Evolutionary conservation across 1,140 invertebrate species (phyloP).

Genomic region (Lepidostoma basale): DNA sequence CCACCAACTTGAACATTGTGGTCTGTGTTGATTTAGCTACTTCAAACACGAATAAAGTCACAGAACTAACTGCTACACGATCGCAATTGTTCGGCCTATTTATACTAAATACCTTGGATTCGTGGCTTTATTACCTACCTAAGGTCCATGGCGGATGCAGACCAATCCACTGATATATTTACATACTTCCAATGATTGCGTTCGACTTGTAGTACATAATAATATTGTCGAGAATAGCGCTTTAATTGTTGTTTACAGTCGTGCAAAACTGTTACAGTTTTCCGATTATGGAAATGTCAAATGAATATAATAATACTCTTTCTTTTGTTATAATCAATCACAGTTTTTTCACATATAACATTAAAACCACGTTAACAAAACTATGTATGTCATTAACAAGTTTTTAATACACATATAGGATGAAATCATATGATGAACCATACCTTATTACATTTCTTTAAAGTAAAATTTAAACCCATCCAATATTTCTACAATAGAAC

Average conservation of each 20-base stretch:
- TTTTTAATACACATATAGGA: no score
- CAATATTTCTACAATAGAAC: no score
- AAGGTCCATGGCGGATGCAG: constrained; percentile 25
- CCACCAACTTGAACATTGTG: constrained; percentile 63
- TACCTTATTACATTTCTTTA: no score
- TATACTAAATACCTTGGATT: constrained; percentile 36
- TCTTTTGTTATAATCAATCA: no score
- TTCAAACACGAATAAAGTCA: constrained; percentile 18
- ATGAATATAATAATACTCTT: no score
- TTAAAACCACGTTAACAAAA: no score
- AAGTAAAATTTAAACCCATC: no score
- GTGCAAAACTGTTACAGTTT: constrained; percentile 1
- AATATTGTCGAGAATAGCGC: neutral
- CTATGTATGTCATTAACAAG: no score
- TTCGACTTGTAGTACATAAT: constrained; percentile 4
- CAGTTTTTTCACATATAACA: no score
- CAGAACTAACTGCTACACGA: constrained; percentile 32
- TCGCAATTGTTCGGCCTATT: constrained; percentile 13
- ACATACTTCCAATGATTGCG: constrained; percentile 26
- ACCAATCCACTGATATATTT: constrained; percentile 12
- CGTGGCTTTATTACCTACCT: neutral
- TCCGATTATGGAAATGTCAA: neutral
- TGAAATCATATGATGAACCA: no score
- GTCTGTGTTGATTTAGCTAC: constrained; percentile 56
- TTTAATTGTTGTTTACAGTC: neutral